Evolutionary conservation across 2,888 invertebrate species (phyloP).

Genomic region (Parnassius smintheus): DNA sequence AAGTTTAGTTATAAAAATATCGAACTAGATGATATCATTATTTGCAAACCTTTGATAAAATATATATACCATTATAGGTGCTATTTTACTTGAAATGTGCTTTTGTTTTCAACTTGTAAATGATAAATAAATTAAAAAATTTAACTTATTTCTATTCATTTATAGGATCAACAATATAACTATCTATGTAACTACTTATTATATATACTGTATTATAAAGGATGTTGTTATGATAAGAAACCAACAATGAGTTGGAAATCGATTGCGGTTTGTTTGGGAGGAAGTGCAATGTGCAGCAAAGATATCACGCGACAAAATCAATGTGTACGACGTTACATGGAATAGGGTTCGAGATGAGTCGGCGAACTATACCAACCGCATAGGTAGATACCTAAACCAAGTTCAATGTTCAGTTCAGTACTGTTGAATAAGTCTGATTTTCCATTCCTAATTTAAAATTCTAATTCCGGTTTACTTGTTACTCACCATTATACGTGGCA

Average conservation of each 20-base stretch:
- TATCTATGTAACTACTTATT: too few species aligned
- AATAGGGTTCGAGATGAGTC: constrained; percentile 23
- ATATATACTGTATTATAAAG: not conserved
- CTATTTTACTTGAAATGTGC: too few species aligned
- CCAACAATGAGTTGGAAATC: constrained; percentile 29
- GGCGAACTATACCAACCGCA: constrained; percentile 12
- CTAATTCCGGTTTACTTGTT: constrained; percentile 17
- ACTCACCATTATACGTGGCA: constrained; percentile 17
- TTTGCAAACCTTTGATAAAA: too few species aligned
- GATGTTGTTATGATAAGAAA: constrained; percentile 10
- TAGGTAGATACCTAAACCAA: not conserved
- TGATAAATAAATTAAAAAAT: too few species aligned
- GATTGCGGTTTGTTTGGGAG: constrained; percentile 33
- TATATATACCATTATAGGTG: too few species aligned
- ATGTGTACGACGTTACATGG: constrained; percentile 31
- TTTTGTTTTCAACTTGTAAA: too few species aligned
- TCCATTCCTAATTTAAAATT: constrained; percentile 12
- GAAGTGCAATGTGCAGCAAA: constrained; percentile 33
- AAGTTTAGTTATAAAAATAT: too few species aligned
- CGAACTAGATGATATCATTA: too few species aligned
- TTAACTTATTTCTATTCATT: too few species aligned
- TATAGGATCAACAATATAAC: too few species aligned
- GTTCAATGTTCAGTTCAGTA: constrained; percentile 5
- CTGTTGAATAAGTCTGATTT: not conserved
- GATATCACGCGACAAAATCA: constrained; percentile 49